Percentiles rank a stretch among this genome's conserved stretches.
phyloP scores from a whole-genome alignment of 2,113 vertebrate genomes.

The Melanerpes formicivorus region DNA sequence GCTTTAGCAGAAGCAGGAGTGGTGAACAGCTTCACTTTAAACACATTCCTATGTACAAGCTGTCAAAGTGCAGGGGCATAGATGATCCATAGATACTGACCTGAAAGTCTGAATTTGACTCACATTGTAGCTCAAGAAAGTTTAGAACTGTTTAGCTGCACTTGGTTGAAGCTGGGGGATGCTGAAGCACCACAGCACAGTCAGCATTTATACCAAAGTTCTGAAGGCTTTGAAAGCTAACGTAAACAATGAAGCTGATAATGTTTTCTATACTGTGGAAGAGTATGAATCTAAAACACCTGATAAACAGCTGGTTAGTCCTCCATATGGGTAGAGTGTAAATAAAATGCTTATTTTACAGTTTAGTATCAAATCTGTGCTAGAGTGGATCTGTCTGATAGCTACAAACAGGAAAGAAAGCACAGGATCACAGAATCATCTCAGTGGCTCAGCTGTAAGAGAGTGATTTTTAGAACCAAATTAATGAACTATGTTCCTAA shows the following conservation, averaged over 20 bases:
- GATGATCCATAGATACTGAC: neutral
- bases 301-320: neutral
- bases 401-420: neutral
- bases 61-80: neutral
- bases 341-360: neutral
- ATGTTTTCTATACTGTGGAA: neutral
- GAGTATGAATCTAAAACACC: neutral
- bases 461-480: neutral
- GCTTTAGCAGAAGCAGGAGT: neutral
- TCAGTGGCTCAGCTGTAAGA: neutral
- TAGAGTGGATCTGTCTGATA: neutral
- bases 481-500: neutral
- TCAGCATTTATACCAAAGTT: neutral
- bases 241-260: neutral
- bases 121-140: neutral
- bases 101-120: neutral
- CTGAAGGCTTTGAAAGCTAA: constrained; percentile 11
- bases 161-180: neutral
- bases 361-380: neutral
- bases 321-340: neutral
- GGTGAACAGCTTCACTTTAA: neutral
- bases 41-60: rapidly evolving
- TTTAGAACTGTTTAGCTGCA: neutral
- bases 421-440: neutral
- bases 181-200: neutral